Evolutionary conservation across 2,797 vertebrate species (phyloP), one percentile per base, ranked within the genome.

Genomic region (Sorex maritimensis): DNA sequence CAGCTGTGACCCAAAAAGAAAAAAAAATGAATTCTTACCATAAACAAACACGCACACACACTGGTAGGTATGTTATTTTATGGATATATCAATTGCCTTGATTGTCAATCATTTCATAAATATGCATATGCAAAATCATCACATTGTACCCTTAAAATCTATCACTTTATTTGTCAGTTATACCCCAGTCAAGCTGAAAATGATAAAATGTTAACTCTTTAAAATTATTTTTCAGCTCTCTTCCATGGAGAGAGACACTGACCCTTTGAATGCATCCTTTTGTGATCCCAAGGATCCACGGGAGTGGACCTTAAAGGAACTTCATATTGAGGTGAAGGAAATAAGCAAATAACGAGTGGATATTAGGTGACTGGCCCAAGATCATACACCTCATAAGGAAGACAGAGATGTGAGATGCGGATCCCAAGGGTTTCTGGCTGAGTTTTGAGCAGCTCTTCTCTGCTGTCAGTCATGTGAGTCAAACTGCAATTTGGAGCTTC

Each of bases 101-200:
- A 75, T 63, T 61, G 73, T 26, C 78, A 44, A 93, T 88, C 86
- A 65, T 73, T 93, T 84, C 23, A 44, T 28, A 41, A 41, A 19
- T 72, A 38, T 88, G 30, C 15, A 28, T 26, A 65, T 44, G 65
- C 71, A 52, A 79, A 68, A 74, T 86, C 69, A 69, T 74, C 77
- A 49, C 58, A 24, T 14, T 58, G 46, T 67, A 23, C 4, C 6
- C 61, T 26, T 90, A 24, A 44, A 34, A 73, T 71, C 75, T 75
- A 4, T 6, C 13, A 69, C 69, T 81, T 69, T 30, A 68, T 49
- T 46, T 44, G 68, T 90, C 30, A 74, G 65, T 52, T 75, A 28
- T 38, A 63, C 61, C 49, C 24, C 49, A 17, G 11, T 90, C 49
- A 86, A 75, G 63, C n/a, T 52, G 52, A 41, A 81, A 77, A 82